Evolutionary conservation across 2,113 vertebrate genomes (phyloP).

Genomic region (Sitta europaea): DNA sequence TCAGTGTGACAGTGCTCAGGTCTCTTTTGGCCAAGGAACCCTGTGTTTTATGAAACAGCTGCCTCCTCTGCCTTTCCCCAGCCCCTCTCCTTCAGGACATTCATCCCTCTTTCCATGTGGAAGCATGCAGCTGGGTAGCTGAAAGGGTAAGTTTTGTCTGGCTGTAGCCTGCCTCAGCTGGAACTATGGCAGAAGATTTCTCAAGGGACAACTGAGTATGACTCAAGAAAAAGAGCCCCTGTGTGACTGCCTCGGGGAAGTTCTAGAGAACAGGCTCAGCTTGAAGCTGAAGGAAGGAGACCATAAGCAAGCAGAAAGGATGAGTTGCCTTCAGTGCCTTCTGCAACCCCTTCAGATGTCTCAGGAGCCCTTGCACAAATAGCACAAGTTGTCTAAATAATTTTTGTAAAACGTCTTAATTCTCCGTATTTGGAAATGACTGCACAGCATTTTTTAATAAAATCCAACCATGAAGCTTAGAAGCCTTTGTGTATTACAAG

Average conservation of each 20-base stretch:
- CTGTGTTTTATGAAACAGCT: background rate
- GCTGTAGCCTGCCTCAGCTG: background rate
- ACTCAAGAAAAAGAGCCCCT: background rate
- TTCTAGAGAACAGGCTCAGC: background rate
- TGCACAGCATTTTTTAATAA: background rate
- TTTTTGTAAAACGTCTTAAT: background rate
- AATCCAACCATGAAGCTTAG: background rate
- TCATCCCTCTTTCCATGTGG: background rate
- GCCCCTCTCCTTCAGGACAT: accelerated
- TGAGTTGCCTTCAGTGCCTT: background rate
- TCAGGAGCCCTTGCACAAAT: background rate
- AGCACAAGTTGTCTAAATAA: background rate
- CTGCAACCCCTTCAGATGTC: background rate
- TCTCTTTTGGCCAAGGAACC: background rate
- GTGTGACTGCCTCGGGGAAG: background rate
- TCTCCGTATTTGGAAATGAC: background rate
- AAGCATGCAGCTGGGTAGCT: background rate
- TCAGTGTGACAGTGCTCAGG: background rate
- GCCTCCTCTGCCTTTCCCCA: background rate
- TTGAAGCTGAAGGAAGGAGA: background rate
- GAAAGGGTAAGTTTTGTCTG: background rate
- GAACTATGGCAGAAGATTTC: background rate
- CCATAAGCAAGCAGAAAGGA: background rate
- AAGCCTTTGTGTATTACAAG: background rate
- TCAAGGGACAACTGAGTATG: accelerated